These are phyloP conservation scores for Megatriorchis doriae DNA, from an alignment of 2,113 vertebrate species.

Conservation along the genomic window DNA sequence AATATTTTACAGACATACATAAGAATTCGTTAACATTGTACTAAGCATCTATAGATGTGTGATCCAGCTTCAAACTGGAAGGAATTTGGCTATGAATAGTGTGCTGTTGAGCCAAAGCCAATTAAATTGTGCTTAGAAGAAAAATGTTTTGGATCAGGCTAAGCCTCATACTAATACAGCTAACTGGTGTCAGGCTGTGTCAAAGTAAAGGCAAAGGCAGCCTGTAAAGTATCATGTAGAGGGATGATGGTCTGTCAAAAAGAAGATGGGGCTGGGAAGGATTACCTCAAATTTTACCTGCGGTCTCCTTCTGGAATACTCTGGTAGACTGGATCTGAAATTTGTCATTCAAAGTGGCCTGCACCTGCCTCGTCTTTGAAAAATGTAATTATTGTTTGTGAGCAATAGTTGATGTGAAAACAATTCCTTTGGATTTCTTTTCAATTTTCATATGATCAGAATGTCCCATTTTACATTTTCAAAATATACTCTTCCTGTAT, in stretches of 20 bases:
- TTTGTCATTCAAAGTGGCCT: background rate
- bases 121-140: background rate
- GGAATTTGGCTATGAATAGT: background rate
- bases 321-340: background rate
- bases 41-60: background rate
- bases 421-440: background rate
- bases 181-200: background rate
- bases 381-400: background rate
- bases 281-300: background rate
- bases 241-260: background rate
- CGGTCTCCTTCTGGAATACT: background rate
- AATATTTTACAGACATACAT: background rate
- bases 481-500: background rate
- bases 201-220: background rate
- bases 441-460: background rate
- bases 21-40: background rate
- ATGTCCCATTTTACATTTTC: background rate
- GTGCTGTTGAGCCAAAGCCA: background rate
- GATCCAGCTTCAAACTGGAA: background rate
- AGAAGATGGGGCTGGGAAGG: background rate
- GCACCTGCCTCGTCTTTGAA: background rate
- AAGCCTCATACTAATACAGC: background rate
- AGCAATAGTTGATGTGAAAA: background rate
- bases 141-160: background rate
- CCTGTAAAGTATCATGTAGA: background rate